These are phyloP conservation scores for Ctenosaura bakeri DNA, from an alignment of 2,797 vertebrate species.

Conservation along the genomic window DNA sequence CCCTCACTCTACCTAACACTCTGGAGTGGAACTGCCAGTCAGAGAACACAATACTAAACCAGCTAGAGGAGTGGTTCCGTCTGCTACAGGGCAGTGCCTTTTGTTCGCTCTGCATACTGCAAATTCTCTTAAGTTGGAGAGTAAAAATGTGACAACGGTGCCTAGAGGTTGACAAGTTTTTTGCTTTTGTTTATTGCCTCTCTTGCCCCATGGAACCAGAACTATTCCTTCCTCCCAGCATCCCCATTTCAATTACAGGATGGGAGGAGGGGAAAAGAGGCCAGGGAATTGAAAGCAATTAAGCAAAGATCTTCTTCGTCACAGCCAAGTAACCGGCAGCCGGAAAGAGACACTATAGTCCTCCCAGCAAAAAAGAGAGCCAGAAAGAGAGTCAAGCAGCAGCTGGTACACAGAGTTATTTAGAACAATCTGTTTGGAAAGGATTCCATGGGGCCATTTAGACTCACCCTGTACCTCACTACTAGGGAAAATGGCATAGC, in stretches of 20 bases:
- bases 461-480: background rate
- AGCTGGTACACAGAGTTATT: background rate
- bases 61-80: too few species aligned
- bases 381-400: background rate
- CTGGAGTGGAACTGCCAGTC: background rate
- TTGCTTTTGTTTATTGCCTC: background rate
- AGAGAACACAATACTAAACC: background rate
- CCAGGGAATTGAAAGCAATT: slow-evolving; percentile 34
- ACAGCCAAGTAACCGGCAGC: slow-evolving; percentile 6
- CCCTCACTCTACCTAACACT: background rate
- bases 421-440: background rate
- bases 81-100: background rate
- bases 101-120: background rate
- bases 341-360: background rate
- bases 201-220: background rate
- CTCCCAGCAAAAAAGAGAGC: background rate
- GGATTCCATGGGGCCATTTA: slow-evolving; percentile 2
- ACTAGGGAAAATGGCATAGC: background rate
- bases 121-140: background rate
- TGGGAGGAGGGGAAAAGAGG: background rate
- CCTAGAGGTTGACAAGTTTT: background rate
- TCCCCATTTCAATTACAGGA: background rate
- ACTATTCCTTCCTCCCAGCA: background rate
- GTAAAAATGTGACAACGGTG: background rate
- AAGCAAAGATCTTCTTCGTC: slow-evolving; percentile 13